Evolutionary conservation across 2,797 vertebrate genomes (phyloP).

Genomic region (Eulemur albifrons): DNA sequence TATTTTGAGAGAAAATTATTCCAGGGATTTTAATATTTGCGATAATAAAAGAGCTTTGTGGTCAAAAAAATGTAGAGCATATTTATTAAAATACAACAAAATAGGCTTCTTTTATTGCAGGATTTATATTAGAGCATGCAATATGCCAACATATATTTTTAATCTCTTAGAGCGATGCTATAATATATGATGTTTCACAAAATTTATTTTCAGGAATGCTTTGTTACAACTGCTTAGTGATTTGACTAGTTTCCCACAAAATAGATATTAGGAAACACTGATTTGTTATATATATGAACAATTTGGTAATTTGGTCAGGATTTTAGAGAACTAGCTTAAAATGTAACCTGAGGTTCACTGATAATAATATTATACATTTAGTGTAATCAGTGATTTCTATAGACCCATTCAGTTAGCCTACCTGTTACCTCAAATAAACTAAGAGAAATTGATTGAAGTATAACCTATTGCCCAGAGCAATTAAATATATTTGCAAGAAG

Average conservation of each 20-base stretch:
- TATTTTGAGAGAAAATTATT: neutral
- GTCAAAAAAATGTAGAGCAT: neutral
- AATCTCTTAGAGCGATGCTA: neutral
- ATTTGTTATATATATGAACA: neutral
- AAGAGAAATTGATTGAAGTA: neutral
- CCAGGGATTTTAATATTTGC: neutral
- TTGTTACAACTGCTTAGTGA: neutral
- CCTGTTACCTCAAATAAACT: neutral
- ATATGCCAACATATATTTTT: neutral
- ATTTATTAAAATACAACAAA: neutral
- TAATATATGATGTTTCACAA: neutral
- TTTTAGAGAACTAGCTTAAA: neutral
- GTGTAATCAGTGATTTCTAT: neutral
- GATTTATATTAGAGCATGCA: neutral
- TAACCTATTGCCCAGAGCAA: neutral
- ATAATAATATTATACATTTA: neutral
- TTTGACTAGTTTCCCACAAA: neutral
- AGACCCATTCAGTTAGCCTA: neutral
- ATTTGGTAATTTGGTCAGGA: neutral
- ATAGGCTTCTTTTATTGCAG: neutral
- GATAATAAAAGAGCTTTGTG: neutral
- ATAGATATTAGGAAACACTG: neutral
- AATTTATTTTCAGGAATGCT: neutral
- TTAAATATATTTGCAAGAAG: neutral
- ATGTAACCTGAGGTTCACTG: neutral